Base-by-base conservation (phyloP, 1,140 invertebrate species). In the Brachionus sp. region DNA sequence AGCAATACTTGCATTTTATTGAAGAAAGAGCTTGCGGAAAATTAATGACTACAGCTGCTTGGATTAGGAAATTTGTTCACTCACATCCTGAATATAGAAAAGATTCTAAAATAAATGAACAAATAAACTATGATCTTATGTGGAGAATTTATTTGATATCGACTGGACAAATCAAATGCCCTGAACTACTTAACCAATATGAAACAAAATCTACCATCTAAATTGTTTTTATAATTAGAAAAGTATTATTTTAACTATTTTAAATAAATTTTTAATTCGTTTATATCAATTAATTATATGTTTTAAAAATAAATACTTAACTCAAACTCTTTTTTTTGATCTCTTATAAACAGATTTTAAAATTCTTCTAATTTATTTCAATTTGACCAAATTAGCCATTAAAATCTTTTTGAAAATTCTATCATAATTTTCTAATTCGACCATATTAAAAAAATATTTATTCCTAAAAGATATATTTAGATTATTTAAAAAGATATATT, bases 1-100 rank as follows among this genome's bases (percentile, higher is more conserved):
- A 95, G 88, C 94, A 98, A 89, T 99, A 99, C 90, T 91, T 99
- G 70, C 95, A 94, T 86, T 92, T 99, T 53, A 98, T 99, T 87
- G 92, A 95, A 87, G 91, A 92, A 84, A 91, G 96, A 85, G 96
- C 96, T 7, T 93, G 93, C 84, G 88, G 88, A 13, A 85, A 85
- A 50, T 80, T 88, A 33, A 85, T 86, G 80, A 89, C 88, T 0
- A 88, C 86, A 29, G 88, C 89, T 0, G 90, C 92, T 33, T 99
- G 95, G 95, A 93, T 98, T 84, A 90, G 98, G 25, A 91, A 94
- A 83, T 97, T 97, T 91, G 93, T 99, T 77, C 91, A 91, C 33
- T 91, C 90, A 2, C 98, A 99, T 91, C 92, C 94, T 0, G 92
- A 93, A 68, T 99, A 99, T 90, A 91, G 92, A 84, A 90, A 94